Base-by-base conservation (phyloP, 2,888 invertebrate genomes). In the Plusia festucae region DNA sequence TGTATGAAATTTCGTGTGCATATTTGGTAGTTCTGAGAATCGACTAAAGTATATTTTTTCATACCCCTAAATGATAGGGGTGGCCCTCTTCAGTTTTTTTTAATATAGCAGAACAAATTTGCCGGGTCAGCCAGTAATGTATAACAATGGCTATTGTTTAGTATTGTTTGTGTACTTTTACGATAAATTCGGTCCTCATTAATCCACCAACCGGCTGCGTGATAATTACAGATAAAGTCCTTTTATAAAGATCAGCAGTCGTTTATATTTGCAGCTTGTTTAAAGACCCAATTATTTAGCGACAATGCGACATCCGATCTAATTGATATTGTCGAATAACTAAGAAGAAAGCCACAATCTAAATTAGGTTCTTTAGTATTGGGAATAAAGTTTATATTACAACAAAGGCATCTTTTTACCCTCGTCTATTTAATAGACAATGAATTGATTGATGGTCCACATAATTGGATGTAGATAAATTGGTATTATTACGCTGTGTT, bases 401-500 rank as follows among this genome's bases (percentile, higher is more conserved):
- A 67, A 61, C 53, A 51, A 55, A 57, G 32, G 51, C 30, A 52
- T 32, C 18, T 55, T 54, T 69, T 63, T 53, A 49, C 70, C 70
- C 70, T 73, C 68, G 55, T 66, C 53, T 34, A 16, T 53, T 32
- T 61, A 69, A 68, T 61, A 53, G 65, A 70, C 73, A 74, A 61
- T 68, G 68, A 80, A 83, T 83, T 83, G 83, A 82, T 80, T 79
- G 79, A 81, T 79, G 69, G 56, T 52, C 57, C 16, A 46, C 51
- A 44, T 75, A 83, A 83, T 81, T 80, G 79, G 60, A 68, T 68
- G 65, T 64, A 53, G 55, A 68, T 70, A 69, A 69, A 78, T 70
- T 79, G 40, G 32, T 60, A 49, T 0, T 30, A 30, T 34, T 20
- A 49, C 18, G 18, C 46, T 49, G 46, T 49, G 16, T 49, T 11